Evolutionary conservation across 2,888 invertebrate genomes (phyloP), one percentile per base, ranked within the genome.

Genomic region (Mechanitis mazaeus): DNA sequence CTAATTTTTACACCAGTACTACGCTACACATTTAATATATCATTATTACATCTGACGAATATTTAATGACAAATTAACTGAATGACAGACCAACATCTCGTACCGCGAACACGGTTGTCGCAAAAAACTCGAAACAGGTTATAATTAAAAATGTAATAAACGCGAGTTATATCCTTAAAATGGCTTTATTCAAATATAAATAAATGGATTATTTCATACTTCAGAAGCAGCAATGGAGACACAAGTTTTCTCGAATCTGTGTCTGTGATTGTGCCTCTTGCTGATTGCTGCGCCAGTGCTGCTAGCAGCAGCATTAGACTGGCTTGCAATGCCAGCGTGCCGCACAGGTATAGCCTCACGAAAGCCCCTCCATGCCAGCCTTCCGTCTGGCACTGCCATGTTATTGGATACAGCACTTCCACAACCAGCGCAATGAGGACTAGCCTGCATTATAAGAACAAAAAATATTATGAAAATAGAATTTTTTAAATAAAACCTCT

Each of bases 191-290:
- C 20, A 54, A 55, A 54, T 33, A 42, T 12, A 5, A 31, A 47
- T 7, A 47, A 42, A 11, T 1, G n/a, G n/a, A 2, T 47, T 33
- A 2, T 47, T 33, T 83, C 91, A 87, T 73, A 94, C 94, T 95
- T 95, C 72, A 94, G 75, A 69, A 95, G 92, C 33, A 96, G 84
- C 57, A 96, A 86, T 42, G 93, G 93, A 6, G 95, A 92, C 11
- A 97, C 95, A 72, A 92, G 90, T 73, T 92, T 92, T 69, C 97
- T 90, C 5, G 94, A 92, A 60, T 92, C 91, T 35, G 93, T 92
- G 70, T 96, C 94, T 65, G 94, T 94, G 71, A 97, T 95, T 65
- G 95, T 94, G 38, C 97, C 97, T 72, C 93, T 91, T 11, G 94
- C 93, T 69, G 94, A 94, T 71, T 94, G 92, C 78, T 93, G 93